Conservation (phyloP, 1,140 invertebrate species). For the Hypothenemus hampei region DNA sequence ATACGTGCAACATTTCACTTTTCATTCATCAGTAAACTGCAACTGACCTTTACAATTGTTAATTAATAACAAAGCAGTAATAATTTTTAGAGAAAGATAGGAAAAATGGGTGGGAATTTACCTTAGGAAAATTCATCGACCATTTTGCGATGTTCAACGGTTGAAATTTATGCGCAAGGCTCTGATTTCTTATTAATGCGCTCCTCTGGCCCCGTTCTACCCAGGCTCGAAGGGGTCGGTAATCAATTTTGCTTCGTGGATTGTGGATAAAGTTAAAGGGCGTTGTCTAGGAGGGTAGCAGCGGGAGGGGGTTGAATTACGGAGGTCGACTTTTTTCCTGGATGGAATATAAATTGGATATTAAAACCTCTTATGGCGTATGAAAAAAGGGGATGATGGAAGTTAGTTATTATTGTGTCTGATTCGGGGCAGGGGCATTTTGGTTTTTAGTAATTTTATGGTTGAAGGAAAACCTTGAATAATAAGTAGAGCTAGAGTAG, state of each 20-base stretch:
- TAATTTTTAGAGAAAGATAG: too few relatives aligned
- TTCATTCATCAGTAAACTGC: too few relatives aligned
- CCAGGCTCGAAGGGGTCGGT: slow-evolving; percentile 6
- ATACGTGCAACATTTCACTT: too few relatives aligned
- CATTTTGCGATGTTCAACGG: slow-evolving; percentile 27
- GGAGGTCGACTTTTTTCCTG: slow-evolving; percentile 13
- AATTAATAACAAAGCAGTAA: too few relatives aligned
- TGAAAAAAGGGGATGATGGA: too few relatives aligned
- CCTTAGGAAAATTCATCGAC: slow-evolving; percentile 21
- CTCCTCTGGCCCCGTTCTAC: slow-evolving; percentile 8
- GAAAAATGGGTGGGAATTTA: slow-evolving; percentile 13
- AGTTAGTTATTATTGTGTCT: too few relatives aligned
- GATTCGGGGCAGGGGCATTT: too few relatives aligned
- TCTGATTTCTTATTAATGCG: slow-evolving; percentile 29
- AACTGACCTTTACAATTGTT: too few relatives aligned
- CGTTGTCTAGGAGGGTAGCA: slow-evolving; percentile 28
- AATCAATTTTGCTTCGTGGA: slow-evolving; percentile 26
- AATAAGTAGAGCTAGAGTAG: too few relatives aligned
- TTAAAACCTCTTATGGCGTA: slow-evolving; percentile 9
- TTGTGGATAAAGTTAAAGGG: slow-evolving; percentile 26
- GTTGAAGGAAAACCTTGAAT: too few relatives aligned
- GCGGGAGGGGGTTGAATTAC: slow-evolving; percentile 14
- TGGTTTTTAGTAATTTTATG: too few relatives aligned
- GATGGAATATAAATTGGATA: slow-evolving; percentile 28
- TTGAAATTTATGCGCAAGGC: slow-evolving; percentile 28